Percentiles rank a stretch among this genome's conserved stretches.
Evolutionary conservation across 1,140 invertebrate genomes (phyloP).

Genomic region (Meloidogyne chitwoodi): DNA sequence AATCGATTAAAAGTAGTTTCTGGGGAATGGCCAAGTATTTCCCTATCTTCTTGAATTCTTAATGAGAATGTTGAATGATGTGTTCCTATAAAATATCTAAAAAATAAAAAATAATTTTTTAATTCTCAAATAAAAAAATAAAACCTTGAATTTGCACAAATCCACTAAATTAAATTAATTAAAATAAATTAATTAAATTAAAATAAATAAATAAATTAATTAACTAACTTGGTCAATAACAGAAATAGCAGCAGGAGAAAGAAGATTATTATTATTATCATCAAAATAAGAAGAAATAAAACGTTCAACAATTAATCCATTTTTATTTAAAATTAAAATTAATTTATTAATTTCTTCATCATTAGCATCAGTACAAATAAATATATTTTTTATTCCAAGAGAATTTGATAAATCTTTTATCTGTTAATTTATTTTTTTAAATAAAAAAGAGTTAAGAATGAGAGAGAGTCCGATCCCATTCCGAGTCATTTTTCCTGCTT

Average conservation of each 20-base stretch:
- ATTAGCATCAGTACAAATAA: slow-evolving; percentile 77
- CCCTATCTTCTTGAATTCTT: slow-evolving; percentile 90
- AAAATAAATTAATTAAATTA: background rate
- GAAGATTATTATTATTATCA: too few species aligned
- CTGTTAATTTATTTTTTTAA: background rate
- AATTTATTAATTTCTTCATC: slow-evolving; percentile 61
- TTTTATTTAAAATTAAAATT: slow-evolving; percentile 58
- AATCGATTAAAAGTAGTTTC: slow-evolving; percentile 82
- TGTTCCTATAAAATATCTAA: slow-evolving; percentile 77
- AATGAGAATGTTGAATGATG: slow-evolving; percentile 91
- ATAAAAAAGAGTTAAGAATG: too few species aligned
- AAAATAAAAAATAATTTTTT: background rate
- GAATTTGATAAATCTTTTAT: slow-evolving; percentile 48
- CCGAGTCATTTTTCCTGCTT: too few species aligned
- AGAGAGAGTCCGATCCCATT: too few species aligned
- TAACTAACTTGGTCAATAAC: slow-evolving; percentile 77
- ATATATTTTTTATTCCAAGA: slow-evolving; percentile 68
- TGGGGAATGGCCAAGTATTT: slow-evolving; percentile 79
- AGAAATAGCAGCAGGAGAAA: slow-evolving; percentile 77
- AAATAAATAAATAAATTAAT: background rate
- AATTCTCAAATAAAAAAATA: background rate
- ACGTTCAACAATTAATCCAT: slow-evolving; percentile 15
- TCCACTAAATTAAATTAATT: slow-evolving; percentile 67
- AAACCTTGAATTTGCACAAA: slow-evolving; percentile 75
- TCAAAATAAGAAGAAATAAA: slow-evolving; percentile 21